A percentile compares a stretch with the other conserved stretches of the same genome.
Conservation (phyloP, 2,888 invertebrate genomes). For the Danaus chrysippus region DNA sequence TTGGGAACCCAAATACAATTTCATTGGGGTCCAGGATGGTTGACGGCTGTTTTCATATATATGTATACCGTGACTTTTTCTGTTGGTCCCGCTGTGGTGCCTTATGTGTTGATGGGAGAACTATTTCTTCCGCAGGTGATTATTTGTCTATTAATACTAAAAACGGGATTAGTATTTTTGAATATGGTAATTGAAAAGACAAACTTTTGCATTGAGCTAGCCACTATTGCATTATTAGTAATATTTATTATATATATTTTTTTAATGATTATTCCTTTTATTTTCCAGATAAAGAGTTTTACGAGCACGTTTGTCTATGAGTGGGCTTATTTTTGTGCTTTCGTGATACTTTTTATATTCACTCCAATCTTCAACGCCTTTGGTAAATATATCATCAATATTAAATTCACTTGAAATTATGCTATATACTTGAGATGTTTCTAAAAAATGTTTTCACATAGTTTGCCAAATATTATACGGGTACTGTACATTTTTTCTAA, state of each 20-base stretch:
- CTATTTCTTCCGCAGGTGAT: conserved; percentile 35
- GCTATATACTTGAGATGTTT: too few relatives aligned
- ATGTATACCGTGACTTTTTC: conserved; percentile 28
- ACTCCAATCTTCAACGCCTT: conserved; percentile 33
- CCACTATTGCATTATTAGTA: not conserved
- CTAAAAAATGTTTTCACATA: too few relatives aligned
- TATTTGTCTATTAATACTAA: too few relatives aligned
- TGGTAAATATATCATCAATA: conserved; percentile 20
- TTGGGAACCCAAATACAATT: conserved; percentile 39
- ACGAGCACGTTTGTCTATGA: conserved; percentile 34
- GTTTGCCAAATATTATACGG: not conserved
- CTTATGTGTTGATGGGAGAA: conserved; percentile 31
- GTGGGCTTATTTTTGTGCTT: conserved; percentile 34
- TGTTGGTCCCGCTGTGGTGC: conserved; percentile 31
- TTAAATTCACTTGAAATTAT: too few relatives aligned
- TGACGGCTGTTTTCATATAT: conserved; percentile 36
- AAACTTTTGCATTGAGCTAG: not conserved
- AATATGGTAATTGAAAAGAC: not conserved
- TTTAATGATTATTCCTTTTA: conserved; percentile 9
- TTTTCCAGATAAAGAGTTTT: conserved; percentile 36
- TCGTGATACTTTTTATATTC: conserved; percentile 37
- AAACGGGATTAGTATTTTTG: not conserved
- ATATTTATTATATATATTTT: not conserved
- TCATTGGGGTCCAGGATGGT: conserved; percentile 36
- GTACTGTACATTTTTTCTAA: not conserved